Conservation (phyloP, 2,113 vertebrate species). For the Dermatemys mawii region DNA sequence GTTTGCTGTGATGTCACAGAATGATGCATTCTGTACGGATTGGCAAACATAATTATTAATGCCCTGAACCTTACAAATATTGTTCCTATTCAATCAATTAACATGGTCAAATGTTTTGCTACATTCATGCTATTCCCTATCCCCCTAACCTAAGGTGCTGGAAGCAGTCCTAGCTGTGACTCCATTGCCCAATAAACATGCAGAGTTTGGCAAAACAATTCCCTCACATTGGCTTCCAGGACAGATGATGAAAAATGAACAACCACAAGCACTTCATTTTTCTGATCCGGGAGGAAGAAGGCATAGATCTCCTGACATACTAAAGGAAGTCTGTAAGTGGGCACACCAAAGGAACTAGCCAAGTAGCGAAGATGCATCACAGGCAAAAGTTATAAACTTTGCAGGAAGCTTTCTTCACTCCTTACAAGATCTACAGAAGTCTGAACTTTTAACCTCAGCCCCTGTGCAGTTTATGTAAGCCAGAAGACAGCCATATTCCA, state of each 20-base stretch:
- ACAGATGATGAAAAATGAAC: background rate
- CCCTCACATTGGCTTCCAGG: background rate
- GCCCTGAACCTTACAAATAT: background rate
- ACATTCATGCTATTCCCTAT: too few species aligned
- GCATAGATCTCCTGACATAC: too few species aligned
- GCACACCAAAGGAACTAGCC: too few species aligned
- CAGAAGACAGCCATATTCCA: too few species aligned
- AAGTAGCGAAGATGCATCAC: too few species aligned
- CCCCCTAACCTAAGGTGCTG: background rate
- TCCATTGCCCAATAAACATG: background rate
- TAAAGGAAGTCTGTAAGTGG: too few species aligned
- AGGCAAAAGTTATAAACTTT: too few species aligned
- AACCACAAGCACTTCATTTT: background rate
- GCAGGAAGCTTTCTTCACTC: too few species aligned
- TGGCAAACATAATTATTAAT: background rate
- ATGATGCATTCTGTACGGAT: background rate
- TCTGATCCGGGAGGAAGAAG: background rate
- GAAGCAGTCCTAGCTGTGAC: background rate
- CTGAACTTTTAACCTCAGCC: too few species aligned
- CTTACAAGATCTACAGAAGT: too few species aligned
- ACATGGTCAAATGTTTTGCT: background rate
- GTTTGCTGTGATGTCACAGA: background rate
- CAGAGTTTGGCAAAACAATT: background rate
- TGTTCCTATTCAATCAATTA: background rate
- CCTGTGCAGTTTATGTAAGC: too few species aligned